Percentiles rank a stretch among this genome's conserved stretches.
Conservation (phyloP, 1,140 invertebrate species). For the Drosophila punjabiensis region DNA sequence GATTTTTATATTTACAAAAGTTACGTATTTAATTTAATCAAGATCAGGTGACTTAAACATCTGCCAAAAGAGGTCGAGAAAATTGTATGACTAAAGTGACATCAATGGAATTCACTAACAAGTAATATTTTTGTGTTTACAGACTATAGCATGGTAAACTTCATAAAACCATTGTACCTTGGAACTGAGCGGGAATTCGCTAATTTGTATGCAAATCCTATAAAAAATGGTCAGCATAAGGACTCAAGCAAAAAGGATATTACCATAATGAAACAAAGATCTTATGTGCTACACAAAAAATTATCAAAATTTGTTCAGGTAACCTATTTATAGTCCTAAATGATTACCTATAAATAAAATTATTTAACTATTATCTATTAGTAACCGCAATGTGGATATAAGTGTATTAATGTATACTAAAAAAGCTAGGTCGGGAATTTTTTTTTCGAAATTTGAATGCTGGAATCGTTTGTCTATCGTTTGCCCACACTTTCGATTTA, state of each 20-base stretch:
- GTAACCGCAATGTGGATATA: too few species aligned
- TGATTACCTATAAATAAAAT: neutral
- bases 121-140: neutral
- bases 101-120: neutral
- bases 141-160: conserved; percentile 95
- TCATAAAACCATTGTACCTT: conserved; percentile 93
- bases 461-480: too few species aligned
- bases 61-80: too few species aligned
- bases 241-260: conserved; percentile 93
- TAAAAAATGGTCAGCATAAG: conserved; percentile 94
- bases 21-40: too few species aligned
- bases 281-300: conserved; percentile 93
- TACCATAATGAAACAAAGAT: conserved; percentile 90
- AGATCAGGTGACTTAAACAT: too few species aligned
- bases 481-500: too few species aligned
- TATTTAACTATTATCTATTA: too few species aligned
- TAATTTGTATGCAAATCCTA: conserved; percentile 90
- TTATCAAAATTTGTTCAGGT: conserved; percentile 91
- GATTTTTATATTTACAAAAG: too few species aligned
- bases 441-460: too few species aligned
- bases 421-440: too few species aligned
- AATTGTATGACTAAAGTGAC: neutral
- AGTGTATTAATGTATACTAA: too few species aligned
- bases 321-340: conserved; percentile 7
- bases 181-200: conserved; percentile 91